Evolutionary conservation across 1,140 invertebrate genomes (phyloP), one percentile per base, ranked within the genome.

Genomic region (Xylocopa sonorina): DNA sequence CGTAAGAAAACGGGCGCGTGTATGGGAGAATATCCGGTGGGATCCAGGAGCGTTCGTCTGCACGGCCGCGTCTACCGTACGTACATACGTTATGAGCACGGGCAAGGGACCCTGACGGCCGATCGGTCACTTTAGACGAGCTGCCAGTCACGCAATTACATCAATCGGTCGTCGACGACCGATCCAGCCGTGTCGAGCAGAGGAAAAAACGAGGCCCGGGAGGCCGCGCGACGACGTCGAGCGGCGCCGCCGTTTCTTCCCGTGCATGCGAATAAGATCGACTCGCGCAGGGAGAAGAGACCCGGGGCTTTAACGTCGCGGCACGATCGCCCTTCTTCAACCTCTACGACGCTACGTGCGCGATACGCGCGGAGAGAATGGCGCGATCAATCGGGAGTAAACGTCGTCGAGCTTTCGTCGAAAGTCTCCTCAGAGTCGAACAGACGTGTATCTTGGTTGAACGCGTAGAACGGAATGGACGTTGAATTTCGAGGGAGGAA

Each of bases 61-160:
- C 71, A 72, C 78, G 55, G 53, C 16, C 64, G 58, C 43, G 24
- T 63, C 50, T 64, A n/a, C n/a, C n/a, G n/a, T n/a, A 71, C 41
- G 41, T 66, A 72, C 46, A 58, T 62, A 74, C 72, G 69, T 76
- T 85, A 74, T 78, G 58, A 84, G 48, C 43, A 50, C 64, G 51
- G 72, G 24, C 71, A 68, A 69, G 74, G 57, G 75, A 41, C 51
- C 41, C 77, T 60, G 72, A 82, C 78, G 72, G 77, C 51, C 87
- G 62, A 85, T 83, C 81, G 77, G 84, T 82, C 83, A 84, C 86
- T 81, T 83, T 82, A 69, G 85, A 82, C 86, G 81, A 86, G 79
- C 84, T 84, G 80, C 79, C 81, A 86, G 78, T 87, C 85, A 86
- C 72, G 85, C 80, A 89, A 88, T 89, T 89, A 89, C 86, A 88